These are phyloP conservation scores for Cheiracanthium punctorium DNA, from an alignment of 2,888 invertebrate genomes.

Conservation along the genomic window DNA sequence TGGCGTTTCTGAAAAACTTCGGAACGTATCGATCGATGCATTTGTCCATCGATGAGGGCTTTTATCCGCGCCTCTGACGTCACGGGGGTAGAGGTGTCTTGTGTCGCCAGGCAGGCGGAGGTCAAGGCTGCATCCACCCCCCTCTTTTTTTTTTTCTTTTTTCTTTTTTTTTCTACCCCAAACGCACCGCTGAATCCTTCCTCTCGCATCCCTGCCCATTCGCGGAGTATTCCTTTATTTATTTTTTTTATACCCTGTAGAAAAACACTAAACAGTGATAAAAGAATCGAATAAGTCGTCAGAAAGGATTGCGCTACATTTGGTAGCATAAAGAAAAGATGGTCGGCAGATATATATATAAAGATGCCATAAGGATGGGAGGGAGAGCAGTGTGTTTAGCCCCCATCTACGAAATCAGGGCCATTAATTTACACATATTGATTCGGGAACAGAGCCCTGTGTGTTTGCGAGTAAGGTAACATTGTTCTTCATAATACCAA, in stretches of 20 bases:
- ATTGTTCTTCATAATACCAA: no score
- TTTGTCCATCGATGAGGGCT: constrained; percentile 64
- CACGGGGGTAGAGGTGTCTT: constrained; percentile 64
- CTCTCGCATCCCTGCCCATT: constrained; percentile 30
- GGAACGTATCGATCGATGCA: constrained; percentile 45
- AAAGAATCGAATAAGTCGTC: constrained; percentile 21
- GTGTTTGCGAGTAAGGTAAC: no score
- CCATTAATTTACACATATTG: neutral
- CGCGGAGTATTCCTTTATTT: constrained; percentile 14
- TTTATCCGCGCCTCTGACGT: constrained; percentile 62
- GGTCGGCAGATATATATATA: neutral
- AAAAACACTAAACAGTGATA: constrained; percentile 24
- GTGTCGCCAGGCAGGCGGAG: constrained; percentile 66
- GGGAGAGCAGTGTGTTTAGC: neutral
- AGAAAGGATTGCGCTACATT: constrained; percentile 13
- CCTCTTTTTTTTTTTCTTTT: neutral
- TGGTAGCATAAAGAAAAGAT: neutral
- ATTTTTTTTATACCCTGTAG: no score
- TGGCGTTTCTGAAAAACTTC: neutral
- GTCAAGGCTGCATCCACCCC: constrained; percentile 53
- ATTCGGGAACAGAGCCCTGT: neutral
- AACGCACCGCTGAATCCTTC: constrained; percentile 18
- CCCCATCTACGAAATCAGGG: neutral
- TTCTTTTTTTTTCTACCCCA: neutral
- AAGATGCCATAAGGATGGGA: neutral